Percentiles rank a stretch among this genome's conserved stretches.
Evolutionary conservation across 2,888 invertebrate species (phyloP).

Genomic region (Synergus gifuensis): DNA sequence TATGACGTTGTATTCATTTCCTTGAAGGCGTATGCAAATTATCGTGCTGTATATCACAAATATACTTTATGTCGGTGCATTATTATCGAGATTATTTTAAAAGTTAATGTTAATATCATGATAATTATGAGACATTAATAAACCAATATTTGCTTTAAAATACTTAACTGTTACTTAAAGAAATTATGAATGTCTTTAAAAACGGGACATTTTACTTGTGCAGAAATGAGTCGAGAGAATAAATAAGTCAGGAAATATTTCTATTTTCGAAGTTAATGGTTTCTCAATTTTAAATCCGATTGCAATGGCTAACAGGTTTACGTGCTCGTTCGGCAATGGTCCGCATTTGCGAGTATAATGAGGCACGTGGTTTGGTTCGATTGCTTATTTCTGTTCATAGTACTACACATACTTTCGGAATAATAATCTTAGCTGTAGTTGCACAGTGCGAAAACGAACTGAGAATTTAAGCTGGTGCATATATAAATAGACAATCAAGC

Average conservation of each 20-base stretch:
- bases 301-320: conserved; percentile 39
- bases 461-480: conserved; percentile 44
- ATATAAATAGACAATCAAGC: conserved; percentile 48
- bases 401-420: conserved; percentile 46
- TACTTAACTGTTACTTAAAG: not conserved
- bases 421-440: conserved; percentile 44
- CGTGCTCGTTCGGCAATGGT: conserved; percentile 53
- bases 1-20: conserved; percentile 15
- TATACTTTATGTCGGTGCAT: not conserved
- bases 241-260: not conserved
- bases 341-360: conserved; percentile 55
- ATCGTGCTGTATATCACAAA: not conserved
- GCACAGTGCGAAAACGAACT: conserved; percentile 44
- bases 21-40: conserved; percentile 28
- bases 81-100: not conserved
- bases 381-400: conserved; percentile 50
- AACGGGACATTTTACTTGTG: not conserved
- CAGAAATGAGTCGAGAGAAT: not conserved
- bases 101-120: not conserved
- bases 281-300: not conserved
- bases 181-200: not conserved
- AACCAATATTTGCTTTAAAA: too few relatives aligned
- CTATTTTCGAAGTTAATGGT: not conserved
- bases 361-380: conserved; percentile 53
- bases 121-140: too few relatives aligned